phyloP scores from a whole-genome alignment of 2,113 vertebrate species.

The Tetrao urogallus region DNA sequence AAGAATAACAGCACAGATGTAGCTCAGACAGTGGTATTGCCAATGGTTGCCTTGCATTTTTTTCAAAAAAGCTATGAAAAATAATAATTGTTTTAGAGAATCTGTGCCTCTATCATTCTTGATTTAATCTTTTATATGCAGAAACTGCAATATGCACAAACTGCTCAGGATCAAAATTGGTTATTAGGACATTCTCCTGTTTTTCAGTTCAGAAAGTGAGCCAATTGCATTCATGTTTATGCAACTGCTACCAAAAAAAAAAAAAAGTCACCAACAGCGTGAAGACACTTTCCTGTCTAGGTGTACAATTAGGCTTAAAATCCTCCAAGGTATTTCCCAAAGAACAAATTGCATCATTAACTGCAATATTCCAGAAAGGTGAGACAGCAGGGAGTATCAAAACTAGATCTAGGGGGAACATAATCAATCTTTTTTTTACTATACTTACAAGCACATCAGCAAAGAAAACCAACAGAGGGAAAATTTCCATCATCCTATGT shows the following conservation, averaged over 20 bases:
- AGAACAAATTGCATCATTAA: neutral
- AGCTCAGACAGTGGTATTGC: neutral
- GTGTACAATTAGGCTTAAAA: neutral
- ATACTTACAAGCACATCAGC: neutral
- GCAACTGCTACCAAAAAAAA: neutral
- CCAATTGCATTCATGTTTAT: neutral
- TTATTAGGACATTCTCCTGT: neutral
- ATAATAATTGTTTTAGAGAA: neutral
- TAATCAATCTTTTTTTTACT: neutral
- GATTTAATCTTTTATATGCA: neutral
- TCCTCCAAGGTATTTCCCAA: neutral
- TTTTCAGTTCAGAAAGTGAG: neutral
- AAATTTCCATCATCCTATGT: rapidly evolving
- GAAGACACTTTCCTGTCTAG: neutral
- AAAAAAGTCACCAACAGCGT: neutral
- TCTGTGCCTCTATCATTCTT: neutral
- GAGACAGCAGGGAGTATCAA: neutral
- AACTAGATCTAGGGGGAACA: neutral
- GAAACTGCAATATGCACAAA: neutral
- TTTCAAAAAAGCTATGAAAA: neutral
- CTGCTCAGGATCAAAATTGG: neutral
- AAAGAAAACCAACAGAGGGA: neutral
- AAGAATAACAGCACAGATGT: neutral
- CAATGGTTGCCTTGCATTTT: neutral
- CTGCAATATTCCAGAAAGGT: neutral